Evolutionary conservation across 2,888 invertebrate species (phyloP).

Genomic region (Cremastobaeus sp.): DNA sequence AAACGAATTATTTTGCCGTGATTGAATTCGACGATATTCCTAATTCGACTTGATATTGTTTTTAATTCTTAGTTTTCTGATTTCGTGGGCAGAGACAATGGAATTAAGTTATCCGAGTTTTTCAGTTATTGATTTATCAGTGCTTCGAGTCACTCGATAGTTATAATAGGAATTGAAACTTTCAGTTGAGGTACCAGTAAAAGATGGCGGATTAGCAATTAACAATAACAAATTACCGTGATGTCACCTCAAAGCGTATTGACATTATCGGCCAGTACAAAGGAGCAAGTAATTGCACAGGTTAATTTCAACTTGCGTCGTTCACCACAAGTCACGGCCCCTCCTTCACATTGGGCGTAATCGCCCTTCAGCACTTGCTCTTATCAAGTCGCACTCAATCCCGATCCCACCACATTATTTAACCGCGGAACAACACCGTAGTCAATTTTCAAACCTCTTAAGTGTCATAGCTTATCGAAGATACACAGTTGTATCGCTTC

Average conservation of each 20-base stretch:
- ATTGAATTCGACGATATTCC: too few species aligned
- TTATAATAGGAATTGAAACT: too few species aligned
- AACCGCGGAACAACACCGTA: constrained; percentile 17
- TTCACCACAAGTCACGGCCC: constrained; percentile 61
- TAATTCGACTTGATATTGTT: too few species aligned
- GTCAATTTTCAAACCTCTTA: constrained; percentile 5
- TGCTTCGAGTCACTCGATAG: too few species aligned
- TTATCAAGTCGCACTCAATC: constrained; percentile 49
- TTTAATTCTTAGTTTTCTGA: too few species aligned
- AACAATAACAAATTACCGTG: constrained; percentile 45
- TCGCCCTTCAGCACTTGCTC: constrained; percentile 49
- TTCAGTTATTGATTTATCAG: too few species aligned
- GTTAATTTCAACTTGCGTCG: constrained; percentile 68
- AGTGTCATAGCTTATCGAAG: background rate
- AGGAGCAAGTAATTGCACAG: constrained; percentile 68
- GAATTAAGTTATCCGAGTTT: too few species aligned
- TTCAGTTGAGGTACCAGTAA: too few species aligned
- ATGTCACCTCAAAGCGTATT: constrained; percentile 62
- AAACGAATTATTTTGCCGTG: too few species aligned
- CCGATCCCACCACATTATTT: constrained; percentile 29
- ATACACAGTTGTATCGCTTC: background rate
- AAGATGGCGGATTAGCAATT: too few species aligned
- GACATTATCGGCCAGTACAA: constrained; percentile 67
- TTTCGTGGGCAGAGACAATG: too few species aligned
- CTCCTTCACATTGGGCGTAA: constrained; percentile 50